These are phyloP conservation scores for Syrrhaptes paradoxus DNA, from an alignment of 2,113 vertebrate genomes.

Conservation along the genomic window DNA sequence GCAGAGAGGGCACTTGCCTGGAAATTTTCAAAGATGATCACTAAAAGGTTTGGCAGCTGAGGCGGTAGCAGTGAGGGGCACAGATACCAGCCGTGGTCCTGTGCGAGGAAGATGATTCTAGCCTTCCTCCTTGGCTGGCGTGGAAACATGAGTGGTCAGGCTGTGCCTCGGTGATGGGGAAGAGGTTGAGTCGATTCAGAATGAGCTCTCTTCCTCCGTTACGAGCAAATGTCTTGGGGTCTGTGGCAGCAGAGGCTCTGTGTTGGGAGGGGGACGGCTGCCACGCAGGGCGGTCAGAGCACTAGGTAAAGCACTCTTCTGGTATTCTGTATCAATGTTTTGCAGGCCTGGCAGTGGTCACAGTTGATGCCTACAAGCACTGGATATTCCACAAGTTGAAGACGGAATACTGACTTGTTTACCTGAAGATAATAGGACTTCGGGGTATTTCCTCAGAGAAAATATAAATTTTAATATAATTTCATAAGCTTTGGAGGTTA, in stretches of 20 bases:
- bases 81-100: background rate
- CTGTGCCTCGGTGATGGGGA: background rate
- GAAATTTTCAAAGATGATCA: background rate
- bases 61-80: background rate
- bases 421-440: constrained; percentile 72
- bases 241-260: constrained; percentile 28
- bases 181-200: background rate
- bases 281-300: background rate
- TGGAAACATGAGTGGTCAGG: background rate
- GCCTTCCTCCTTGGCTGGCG: background rate
- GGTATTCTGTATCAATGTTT: constrained; percentile 70
- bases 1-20: background rate
- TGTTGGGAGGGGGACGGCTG: constrained; percentile 49
- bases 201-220: background rate
- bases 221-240: background rate
- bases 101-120: background rate
- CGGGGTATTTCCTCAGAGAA: constrained; percentile 72
- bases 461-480: constrained; percentile 74
- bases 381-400: constrained; percentile 74
- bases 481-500: constrained; percentile 71
- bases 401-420: constrained; percentile 73
- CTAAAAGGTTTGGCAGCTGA: background rate
- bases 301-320: constrained; percentile 56
- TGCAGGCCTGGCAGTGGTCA: constrained; percentile 72
- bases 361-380: constrained; percentile 72